Base-by-base conservation (phyloP, 2,797 vertebrate species). In the Esox lucius region DNA sequence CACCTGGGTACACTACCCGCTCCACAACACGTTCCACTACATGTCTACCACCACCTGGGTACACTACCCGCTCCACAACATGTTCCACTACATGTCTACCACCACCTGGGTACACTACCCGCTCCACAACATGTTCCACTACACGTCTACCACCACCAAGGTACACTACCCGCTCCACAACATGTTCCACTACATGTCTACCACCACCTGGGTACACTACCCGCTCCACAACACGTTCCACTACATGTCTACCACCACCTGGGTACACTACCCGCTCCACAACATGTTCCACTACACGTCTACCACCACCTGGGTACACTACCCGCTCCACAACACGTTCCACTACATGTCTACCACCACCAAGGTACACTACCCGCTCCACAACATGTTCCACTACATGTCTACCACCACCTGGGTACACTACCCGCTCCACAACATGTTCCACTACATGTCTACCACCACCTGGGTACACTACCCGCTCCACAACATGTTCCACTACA, bases 1-100 rank as follows among this genome's bases (percentile, higher is more conserved):
- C n/a, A n/a, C n/a, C n/a, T n/a, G n/a, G n/a, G n/a, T n/a, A n/a
- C n/a, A n/a, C n/a, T n/a, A n/a, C n/a, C n/a, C n/a, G n/a, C 95
- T 99, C 71, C 97, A 99, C 0, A 98, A 98, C 78, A 99, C 99
- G 97, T 99, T 99, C 93, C 97, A 99, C 84, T 99, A 99, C 90
- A 98, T 98, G 15, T 99, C 97, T 80, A 97, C 96, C 77, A 99
- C 98, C 87, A 99, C 98, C 88, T 98, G 97, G 95, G 68, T 69
- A 68, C 15, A 99, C 91, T n/a, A n/a, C n/a, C n/a, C n/a, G n/a
- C 95, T 99, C 71, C 96, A 99, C 0, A 97, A 98, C 78, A 99
- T 98, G 97, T 99, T 99, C 93, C 97, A 99, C 84, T 99, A 99
- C 90, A 98, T 97, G n/a, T n/a, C n/a, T n/a, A n/a, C n/a, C n/a